phyloP scores from a whole-genome alignment of 1,140 invertebrate species.

The Idris sp. region DNA sequence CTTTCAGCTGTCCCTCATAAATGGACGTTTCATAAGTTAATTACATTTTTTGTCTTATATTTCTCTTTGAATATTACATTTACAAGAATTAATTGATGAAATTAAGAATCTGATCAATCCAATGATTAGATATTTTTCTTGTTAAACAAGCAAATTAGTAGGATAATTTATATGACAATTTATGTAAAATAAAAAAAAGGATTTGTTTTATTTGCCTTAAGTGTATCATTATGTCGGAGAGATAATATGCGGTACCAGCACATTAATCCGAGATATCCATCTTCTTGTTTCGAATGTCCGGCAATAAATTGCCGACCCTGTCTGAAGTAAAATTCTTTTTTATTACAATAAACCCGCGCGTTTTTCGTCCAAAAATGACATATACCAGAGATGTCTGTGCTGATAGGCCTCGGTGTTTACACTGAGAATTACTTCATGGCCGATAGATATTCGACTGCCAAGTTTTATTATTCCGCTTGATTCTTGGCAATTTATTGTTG shows the following conservation, averaged over 20 bases:
- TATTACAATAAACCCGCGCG: too few species aligned
- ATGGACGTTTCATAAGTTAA: too few species aligned
- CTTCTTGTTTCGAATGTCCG: not conserved
- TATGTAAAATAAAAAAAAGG: not conserved
- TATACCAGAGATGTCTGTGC: conserved; percentile 18
- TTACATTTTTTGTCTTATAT: too few species aligned
- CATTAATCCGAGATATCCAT: conserved; percentile 9
- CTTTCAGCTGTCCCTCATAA: too few species aligned
- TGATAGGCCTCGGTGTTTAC: conserved; percentile 41
- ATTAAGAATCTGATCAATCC: too few species aligned
- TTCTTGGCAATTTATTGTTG: conserved; percentile 54
- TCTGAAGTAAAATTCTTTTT: too few species aligned
- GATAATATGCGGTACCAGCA: not conserved
- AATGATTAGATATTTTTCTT: too few species aligned
- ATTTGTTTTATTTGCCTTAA: not conserved
- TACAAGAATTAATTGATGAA: too few species aligned
- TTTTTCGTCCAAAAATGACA: conserved; percentile 37
- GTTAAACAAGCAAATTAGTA: conserved; percentile 19
- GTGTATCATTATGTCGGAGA: conserved; percentile 10
- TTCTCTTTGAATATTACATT: too few species aligned
- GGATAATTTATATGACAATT: conserved; percentile 25
- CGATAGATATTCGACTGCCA: conserved; percentile 25
- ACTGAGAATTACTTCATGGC: conserved; percentile 34
- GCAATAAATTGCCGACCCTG: not conserved
- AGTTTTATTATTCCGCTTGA: conserved; percentile 55